Evolutionary conservation across 2,888 invertebrate genomes (phyloP).

Genomic region (Euclidia mi): DNA sequence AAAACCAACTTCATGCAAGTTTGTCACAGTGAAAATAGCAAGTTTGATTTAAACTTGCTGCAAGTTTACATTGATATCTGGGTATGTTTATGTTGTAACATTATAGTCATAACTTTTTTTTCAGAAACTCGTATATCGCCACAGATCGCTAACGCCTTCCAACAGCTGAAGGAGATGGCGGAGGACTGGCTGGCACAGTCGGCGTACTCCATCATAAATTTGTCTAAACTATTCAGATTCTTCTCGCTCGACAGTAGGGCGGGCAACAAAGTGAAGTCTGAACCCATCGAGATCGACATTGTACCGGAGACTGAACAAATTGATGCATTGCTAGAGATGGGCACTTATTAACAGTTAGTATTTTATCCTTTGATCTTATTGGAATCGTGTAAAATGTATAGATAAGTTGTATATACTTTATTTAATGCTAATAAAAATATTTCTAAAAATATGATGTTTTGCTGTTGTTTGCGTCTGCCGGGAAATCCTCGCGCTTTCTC

Average conservation of each 20-base stretch:
- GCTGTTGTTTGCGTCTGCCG: no score
- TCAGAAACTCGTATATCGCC: slow-evolving; percentile 87
- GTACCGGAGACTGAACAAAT: slow-evolving; percentile 85
- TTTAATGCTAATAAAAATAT: slow-evolving; percentile 3
- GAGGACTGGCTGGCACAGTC: slow-evolving; percentile 92
- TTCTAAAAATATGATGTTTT: background rate
- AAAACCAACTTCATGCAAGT: no score
- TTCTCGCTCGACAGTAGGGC: slow-evolving; percentile 76
- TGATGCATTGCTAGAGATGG: slow-evolving; percentile 84
- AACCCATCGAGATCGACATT: slow-evolving; percentile 81
- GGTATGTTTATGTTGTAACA: no score
- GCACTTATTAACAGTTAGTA: slow-evolving; percentile 66
- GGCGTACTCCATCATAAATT: slow-evolving; percentile 92
- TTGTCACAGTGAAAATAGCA: no score
- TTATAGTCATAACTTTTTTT: no score
- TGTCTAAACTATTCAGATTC: slow-evolving; percentile 89
- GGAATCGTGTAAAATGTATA: slow-evolving; percentile 45
- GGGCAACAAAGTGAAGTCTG: slow-evolving; percentile 68
- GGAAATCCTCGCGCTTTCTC: no score
- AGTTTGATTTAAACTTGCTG: no score
- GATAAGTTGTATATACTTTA: slow-evolving; percentile 43
- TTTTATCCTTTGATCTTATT: slow-evolving; percentile 25
- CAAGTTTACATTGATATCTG: no score
- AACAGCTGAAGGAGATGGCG: slow-evolving; percentile 91
- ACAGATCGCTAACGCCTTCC: slow-evolving; percentile 89